Evolutionary conservation across 1,140 invertebrate genomes (phyloP), one percentile per base, ranked within the genome.

Genomic region (Drosophila aff.): DNA sequence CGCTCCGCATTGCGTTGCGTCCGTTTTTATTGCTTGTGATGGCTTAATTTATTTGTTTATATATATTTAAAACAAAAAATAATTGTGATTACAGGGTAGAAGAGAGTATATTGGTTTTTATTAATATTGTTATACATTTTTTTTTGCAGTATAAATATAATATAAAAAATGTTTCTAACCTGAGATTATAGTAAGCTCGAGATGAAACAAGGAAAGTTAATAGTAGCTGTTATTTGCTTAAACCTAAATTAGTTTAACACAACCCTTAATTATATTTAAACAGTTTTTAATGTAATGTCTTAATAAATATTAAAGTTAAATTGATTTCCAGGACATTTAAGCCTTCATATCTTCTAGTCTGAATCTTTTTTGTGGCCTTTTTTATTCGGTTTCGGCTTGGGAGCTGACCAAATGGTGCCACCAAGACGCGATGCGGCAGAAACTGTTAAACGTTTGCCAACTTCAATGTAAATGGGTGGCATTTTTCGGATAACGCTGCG

Each of bases 391-490:
- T 36, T 49, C 16, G 28, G 21, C 15, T 31, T 41, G 55, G 18
- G 59, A 44, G 52, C 64, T 89, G 84, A 87, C 84, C 84, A 89
- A 87, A 81, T 90, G 84, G 84, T 90, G 84, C 84, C 84, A 87
- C 89, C 73, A 66, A 83, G 81, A 75, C 81, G 74, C 73, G 38
- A 73, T 84, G 84, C 66, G 85, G 81, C 80, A 87, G 63, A 76
- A 87, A 77, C 49, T 64, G 81, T 77, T 87, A 81, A 89, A 76
- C 43, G 59, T 67, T 80, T 87, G 84, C 85, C 84, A 87, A 87
- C 31, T 76, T 58, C 66, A 60, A 89, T 89, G 83, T 72, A 72
- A 78, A 87, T 82, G 80, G 79, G 67, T 52, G 60, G 63, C 71
- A 66, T 49, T 72, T 73, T 13, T 33, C 53, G 74, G 50, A 76